Conservation (phyloP, 2,888 invertebrate genomes). For the Cybosia mesomella region DNA sequence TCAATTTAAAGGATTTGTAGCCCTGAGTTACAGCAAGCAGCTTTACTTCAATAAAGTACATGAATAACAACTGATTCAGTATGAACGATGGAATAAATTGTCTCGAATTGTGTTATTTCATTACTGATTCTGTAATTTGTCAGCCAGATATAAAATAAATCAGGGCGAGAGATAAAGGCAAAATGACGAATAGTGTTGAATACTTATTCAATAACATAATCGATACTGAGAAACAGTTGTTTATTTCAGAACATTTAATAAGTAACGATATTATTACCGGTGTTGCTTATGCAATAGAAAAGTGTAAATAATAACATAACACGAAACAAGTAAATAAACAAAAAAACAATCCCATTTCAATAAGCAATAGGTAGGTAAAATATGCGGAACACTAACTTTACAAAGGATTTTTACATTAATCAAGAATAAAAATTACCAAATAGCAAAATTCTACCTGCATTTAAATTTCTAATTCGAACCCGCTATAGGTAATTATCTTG, state of each 20-base stretch:
- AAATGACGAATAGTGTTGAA: neutral
- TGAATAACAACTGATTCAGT: constrained; percentile 22
- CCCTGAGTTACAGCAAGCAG: constrained; percentile 36
- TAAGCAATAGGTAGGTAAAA: no score
- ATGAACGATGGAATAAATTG: constrained; percentile 12
- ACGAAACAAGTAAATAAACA: no score
- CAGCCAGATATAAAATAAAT: constrained; percentile 3
- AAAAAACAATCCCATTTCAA: no score
- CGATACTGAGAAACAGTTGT: neutral
- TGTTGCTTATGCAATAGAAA: no score
- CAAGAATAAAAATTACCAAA: neutral
- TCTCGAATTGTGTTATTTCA: constrained; percentile 12
- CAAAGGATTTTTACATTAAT: no score
- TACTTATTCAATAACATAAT: neutral
- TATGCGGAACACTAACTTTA: no score
- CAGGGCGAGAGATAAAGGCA: neutral
- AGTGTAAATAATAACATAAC: no score
- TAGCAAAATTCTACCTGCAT: neutral
- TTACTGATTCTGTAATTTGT: constrained; percentile 10
- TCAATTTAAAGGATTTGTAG: constrained; percentile 22
- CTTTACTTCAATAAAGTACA: constrained; percentile 26
- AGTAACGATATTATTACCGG: no score
- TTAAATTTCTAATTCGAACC: neutral
- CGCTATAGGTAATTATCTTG: neutral
- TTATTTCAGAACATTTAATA: no score